Conservation (phyloP, 1,140 invertebrate species). For the Diuraphis noxia region DNA sequence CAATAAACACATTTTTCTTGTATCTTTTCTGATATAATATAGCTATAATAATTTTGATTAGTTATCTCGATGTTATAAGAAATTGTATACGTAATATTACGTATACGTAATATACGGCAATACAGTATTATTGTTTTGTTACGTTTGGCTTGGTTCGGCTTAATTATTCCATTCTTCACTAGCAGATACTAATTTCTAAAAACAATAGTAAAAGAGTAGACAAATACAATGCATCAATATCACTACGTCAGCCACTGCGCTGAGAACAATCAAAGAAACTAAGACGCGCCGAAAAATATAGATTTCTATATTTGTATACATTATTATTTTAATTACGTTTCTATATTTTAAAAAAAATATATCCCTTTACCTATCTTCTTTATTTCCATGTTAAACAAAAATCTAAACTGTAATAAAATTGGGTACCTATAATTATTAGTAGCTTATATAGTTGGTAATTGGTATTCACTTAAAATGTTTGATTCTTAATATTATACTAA, state of each 20-base stretch:
- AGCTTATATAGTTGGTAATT: no score
- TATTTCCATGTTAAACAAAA: not conserved
- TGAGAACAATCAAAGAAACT: constrained; percentile 13
- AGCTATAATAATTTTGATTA: not conserved
- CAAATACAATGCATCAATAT: not conserved
- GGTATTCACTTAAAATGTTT: not conserved
- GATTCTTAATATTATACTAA: not conserved
- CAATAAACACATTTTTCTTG: not conserved
- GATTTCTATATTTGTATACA: not conserved
- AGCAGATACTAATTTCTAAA: not conserved
- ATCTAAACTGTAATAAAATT: not conserved
- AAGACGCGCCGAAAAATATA: not conserved
- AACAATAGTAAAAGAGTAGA: not conserved
- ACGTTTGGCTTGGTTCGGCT: not conserved
- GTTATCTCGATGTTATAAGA: not conserved
- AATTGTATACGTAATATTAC: not conserved
- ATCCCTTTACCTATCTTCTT: not conserved
- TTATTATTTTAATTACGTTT: not conserved
- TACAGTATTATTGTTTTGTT: not conserved
- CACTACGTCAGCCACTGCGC: not conserved
- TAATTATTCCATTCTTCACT: constrained; percentile 10
- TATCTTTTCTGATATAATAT: not conserved
- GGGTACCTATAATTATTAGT: no score
- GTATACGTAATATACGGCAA: not conserved
- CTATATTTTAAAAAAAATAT: not conserved